Percentiles rank a stretch among this genome's conserved stretches.
These are phyloP conservation scores for Pholis gunnellus DNA, from an alignment of 2,113 vertebrate species.

Conservation along the genomic window DNA sequence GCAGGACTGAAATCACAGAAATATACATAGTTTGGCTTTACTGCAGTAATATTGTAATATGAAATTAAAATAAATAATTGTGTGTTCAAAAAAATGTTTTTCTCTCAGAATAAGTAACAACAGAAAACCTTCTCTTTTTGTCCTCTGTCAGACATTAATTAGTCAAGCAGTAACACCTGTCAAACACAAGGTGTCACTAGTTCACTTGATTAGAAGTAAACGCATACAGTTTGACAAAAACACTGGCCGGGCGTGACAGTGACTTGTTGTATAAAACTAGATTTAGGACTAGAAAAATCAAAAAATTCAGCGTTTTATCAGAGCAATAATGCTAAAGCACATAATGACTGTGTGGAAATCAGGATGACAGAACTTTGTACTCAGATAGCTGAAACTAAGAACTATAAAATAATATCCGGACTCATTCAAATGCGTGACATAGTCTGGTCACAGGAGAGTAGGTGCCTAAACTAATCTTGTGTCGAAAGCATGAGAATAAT, in stretches of 20 bases:
- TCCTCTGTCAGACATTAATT: neutral
- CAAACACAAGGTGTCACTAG: constrained; percentile 45
- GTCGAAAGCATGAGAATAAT: neutral
- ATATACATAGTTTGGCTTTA: neutral
- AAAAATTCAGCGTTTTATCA: neutral
- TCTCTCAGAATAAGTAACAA: neutral
- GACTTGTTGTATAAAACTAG: neutral
- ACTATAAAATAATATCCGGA: neutral
- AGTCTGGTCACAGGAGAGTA: neutral
- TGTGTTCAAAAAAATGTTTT: neutral
- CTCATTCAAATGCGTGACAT: neutral
- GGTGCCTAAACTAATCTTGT: neutral
- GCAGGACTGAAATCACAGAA: neutral
- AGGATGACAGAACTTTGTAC: neutral
- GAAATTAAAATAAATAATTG: neutral
- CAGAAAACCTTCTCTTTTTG: neutral
- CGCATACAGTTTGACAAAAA: neutral
- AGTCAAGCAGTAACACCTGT: constrained; percentile 22
- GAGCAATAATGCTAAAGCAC: neutral
- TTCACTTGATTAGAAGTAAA: neutral
- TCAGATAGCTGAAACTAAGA: neutral
- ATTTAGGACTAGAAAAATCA: neutral
- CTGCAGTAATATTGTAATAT: neutral
- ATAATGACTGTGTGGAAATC: neutral
- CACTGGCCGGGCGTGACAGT: neutral